These are phyloP conservation scores for Meriones unguiculatus DNA, from an alignment of 2,113 vertebrate species.

Conservation along the genomic window DNA sequence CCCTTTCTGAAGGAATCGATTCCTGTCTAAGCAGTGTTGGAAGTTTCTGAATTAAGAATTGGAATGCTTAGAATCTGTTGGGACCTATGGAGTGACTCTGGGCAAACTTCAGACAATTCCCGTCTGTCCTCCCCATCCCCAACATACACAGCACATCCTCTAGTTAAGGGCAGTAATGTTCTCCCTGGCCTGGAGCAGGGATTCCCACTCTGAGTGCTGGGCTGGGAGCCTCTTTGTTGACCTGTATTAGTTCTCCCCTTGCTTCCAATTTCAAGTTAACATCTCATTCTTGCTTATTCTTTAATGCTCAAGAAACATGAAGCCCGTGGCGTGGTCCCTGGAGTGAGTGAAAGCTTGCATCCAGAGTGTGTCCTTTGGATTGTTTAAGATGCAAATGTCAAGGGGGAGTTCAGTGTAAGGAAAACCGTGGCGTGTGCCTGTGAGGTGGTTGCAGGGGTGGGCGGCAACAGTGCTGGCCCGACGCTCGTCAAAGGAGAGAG, in stretches of 20 bases:
- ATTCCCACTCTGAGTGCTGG: background rate
- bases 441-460: background rate
- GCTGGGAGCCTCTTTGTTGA: background rate
- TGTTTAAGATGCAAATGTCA: background rate
- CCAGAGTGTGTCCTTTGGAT: background rate
- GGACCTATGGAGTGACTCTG: background rate
- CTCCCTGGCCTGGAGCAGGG: background rate
- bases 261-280: background rate
- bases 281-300: background rate
- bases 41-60: conserved; percentile 27
- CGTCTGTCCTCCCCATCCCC: background rate
- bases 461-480: background rate
- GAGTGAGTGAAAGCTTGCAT: background rate
- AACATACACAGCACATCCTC: background rate
- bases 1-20: conserved; percentile 54
- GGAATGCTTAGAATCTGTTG: background rate
- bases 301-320: background rate
- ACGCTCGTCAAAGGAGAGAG: background rate
- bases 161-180: background rate
- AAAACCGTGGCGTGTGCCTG: too few species aligned
- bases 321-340: background rate
- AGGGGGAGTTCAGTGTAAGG: background rate
- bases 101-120: background rate
- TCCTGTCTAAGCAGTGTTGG: background rate
- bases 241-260: background rate